Conservation (phyloP, 2,113 vertebrate genomes). For the Romanogobio albipinnatus region DNA sequence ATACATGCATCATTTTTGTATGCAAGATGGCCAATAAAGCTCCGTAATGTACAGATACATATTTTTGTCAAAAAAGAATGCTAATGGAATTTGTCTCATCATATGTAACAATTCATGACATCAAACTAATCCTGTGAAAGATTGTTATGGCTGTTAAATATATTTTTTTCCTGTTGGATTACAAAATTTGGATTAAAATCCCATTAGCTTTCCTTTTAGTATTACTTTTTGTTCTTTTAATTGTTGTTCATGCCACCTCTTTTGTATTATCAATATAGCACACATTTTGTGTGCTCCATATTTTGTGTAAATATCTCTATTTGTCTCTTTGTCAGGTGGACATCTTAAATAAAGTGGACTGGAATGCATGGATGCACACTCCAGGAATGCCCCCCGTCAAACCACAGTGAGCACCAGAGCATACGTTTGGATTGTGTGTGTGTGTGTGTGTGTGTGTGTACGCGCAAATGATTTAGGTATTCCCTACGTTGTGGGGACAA, state of each 20-base stretch:
- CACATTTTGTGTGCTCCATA: neutral
- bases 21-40: neutral
- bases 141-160: neutral
- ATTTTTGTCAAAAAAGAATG: neutral
- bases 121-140: neutral
- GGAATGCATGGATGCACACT: conserved; percentile 90
- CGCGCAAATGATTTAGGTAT: neutral
- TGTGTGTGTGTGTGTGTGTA: neutral
- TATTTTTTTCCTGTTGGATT: too few species aligned
- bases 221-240: too few species aligned
- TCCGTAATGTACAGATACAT: neutral
- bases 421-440: neutral
- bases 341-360: conserved; percentile 91
- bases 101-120: neutral
- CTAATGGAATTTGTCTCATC: neutral
- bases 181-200: too few species aligned
- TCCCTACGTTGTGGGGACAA: too few species aligned
- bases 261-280: too few species aligned
- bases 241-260: too few species aligned
- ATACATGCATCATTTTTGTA: neutral
- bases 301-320: neutral
- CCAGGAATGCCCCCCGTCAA: conserved; percentile 92
- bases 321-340: conserved; percentile 78
- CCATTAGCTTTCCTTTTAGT: too few species aligned
- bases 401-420: conserved; percentile 78